These are phyloP conservation scores for Agelastica alni DNA, from an alignment of 2,888 invertebrate species.

Conservation along the genomic window DNA sequence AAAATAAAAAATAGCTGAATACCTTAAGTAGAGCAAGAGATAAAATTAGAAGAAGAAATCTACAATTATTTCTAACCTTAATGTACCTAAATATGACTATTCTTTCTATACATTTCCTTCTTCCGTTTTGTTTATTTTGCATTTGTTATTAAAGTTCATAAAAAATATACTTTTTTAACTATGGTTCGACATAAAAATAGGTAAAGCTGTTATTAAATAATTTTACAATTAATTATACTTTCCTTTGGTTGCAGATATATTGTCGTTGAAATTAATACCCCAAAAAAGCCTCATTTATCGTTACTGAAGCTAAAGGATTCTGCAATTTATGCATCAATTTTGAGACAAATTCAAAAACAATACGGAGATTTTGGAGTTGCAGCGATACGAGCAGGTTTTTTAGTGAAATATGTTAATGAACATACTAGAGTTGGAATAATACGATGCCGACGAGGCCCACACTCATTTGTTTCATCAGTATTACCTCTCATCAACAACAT, in stretches of 20 bases:
- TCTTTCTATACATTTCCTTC: too few relatives aligned
- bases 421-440: slow-evolving; percentile 76
- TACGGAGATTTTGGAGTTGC: slow-evolving; percentile 80
- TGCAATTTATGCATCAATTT: slow-evolving; percentile 63
- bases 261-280: slow-evolving; percentile 66
- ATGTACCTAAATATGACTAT: too few relatives aligned
- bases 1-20: too few relatives aligned
- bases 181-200: slow-evolving; percentile 53
- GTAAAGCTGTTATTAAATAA: too few relatives aligned
- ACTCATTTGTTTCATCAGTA: slow-evolving; percentile 69
- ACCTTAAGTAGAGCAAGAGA: too few relatives aligned
- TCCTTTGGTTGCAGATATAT: slow-evolving; percentile 64
- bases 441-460: slow-evolving; percentile 74
- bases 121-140: too few relatives aligned
- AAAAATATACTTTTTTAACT: too few relatives aligned
- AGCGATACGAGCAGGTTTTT: slow-evolving; percentile 70
- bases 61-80: too few relatives aligned
- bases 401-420: slow-evolving; percentile 79
- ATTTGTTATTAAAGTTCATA: too few relatives aligned
- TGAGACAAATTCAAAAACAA: slow-evolving; percentile 67
- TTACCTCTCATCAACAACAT: slow-evolving; percentile 73
- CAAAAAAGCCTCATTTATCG: slow-evolving; percentile 57
- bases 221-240: background rate
- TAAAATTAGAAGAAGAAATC: too few relatives aligned
- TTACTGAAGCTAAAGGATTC: slow-evolving; percentile 60